Base-by-base conservation (phyloP, 2,888 invertebrate genomes). In the Platycheirus rosarum region DNA sequence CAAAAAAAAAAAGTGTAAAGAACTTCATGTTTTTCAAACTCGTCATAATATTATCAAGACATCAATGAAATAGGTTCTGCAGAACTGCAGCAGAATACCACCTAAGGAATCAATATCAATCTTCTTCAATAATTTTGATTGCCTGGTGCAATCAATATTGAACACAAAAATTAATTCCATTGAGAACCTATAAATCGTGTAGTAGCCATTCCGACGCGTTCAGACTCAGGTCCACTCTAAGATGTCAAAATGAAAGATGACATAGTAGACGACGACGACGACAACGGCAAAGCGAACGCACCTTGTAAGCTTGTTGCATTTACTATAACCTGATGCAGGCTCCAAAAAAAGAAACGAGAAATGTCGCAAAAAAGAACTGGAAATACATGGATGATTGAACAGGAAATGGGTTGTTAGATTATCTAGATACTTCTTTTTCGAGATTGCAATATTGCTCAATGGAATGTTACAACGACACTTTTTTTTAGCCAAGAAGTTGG, bases 391-490 rank as follows among this genome's bases (percentile, higher is more conserved):
- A 60, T 66, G 80, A 66, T 82, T 76, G 48, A 73, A 82, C 82
- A 82, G 82, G 82, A 82, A 82, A 77, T 76, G 55, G 77, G 66
- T 55, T 63, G 62, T 55, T 44, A 77, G 49, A 48, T 57, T 40
- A 37, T 62, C 62, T 51, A 71, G 70, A 62, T 71, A 35, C 35
- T 14, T 44, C 16, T 48, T 51, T 14, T 51, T 62, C n/a, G 65
- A 51, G 37, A 71, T 70, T 63, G 70, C 66, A 29, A 76, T 82
- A 82, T 73, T 82, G 71, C 49, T 68, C 68, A 53, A 76, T 82
- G 82, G 82, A 82, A 82, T 82, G 71, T 62, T 23, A 55, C 49
- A 77, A 82, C 73, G 82, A 77, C 82, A 73, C 76, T 68, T 75
- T 68, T 62, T 14, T 18, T 40, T 29, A 14, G n/a, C 11, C 51